Base-by-base conservation (phyloP, 2,797 vertebrate genomes). In the Malacoctenus gilli region DNA sequence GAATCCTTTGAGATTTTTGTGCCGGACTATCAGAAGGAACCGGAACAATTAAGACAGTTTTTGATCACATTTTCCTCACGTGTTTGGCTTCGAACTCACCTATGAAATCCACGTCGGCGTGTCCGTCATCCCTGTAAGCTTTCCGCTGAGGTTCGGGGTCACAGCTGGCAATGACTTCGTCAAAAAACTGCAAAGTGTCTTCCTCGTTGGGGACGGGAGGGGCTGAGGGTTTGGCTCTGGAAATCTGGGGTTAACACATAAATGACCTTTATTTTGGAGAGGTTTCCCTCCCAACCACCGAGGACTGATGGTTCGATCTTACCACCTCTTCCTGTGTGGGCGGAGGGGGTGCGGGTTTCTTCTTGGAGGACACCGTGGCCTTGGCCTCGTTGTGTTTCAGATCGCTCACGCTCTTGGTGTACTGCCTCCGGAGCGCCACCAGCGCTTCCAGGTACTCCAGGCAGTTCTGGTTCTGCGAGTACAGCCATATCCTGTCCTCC, bases 391-490 rank as follows among this genome's bases (percentile, higher is more conserved):
- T 75, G 4, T 84, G 82, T 62, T 93, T 94, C 57, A 98, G 74
- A 43, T 94, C 91, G 10, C 85, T 90, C 48, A 96, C 82, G 25
- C 90, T 94, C 60, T 92, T 89, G 3, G 93, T 90, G 41, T 98
- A 99, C 11, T 95, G 95, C 21, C 92, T 91, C 55, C 97, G 92
- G 80, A 98, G 82, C 16, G 95, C 95, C 69, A 98, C 91, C 7
- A 99, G 89, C 2, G 96, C 96, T 75, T 96, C 95, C 50, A 99
- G 82, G 68, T 99, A 98, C 71, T 95, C 94, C 43, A 98, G 78
- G 44, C 95, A 98, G 83, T 96, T 93, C 75, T 95, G 96, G 44
- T 95, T 93, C 84, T 95, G 95, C 1, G 93, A 92, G 72, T 92
- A 93, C 71, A 96, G 89, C 96, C 95, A 98, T 2, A 95, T 90